phyloP scores from a whole-genome alignment of 2,888 invertebrate genomes.

The Hyposoter didymator region DNA sequence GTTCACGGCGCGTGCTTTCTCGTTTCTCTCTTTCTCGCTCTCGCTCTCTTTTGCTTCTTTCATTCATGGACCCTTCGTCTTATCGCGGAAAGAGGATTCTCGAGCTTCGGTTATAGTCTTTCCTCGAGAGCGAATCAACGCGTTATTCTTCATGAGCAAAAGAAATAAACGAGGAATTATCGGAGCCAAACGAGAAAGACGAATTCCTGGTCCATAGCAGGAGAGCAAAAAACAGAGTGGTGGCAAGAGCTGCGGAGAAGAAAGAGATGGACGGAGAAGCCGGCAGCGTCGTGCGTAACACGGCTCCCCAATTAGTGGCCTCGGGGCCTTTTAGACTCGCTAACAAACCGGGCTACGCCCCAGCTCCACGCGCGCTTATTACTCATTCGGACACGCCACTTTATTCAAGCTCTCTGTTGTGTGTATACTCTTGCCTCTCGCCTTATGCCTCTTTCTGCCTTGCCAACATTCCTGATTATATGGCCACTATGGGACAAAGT shows the following conservation, averaged over 20 bases:
- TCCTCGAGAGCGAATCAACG: conserved; percentile 48
- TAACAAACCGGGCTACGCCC: conserved; percentile 82
- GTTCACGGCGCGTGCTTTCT: conserved; percentile 68
- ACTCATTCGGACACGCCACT: conserved; percentile 82
- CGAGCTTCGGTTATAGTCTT: conserved; percentile 47
- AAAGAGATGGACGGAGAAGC: conserved; percentile 26
- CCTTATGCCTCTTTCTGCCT: conserved; percentile 36
- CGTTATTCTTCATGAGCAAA: not conserved
- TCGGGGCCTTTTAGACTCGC: conserved; percentile 75
- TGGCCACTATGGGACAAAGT: conserved; percentile 36
- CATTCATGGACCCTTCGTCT: conserved; percentile 41
- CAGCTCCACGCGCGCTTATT: conserved; percentile 80
- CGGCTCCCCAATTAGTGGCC: conserved; percentile 82
- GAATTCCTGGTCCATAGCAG: conserved; percentile 50
- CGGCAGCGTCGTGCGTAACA: conserved; percentile 77
- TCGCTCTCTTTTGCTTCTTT: conserved; percentile 65
- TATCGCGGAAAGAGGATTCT: conserved; percentile 62
- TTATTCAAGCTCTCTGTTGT: conserved; percentile 75
- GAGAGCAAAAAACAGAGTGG: conserved; percentile 49
- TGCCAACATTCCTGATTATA: conserved; percentile 40
- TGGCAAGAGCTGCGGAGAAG: conserved; percentile 38
- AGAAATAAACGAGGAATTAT: conserved; percentile 19
- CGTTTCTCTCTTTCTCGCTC: conserved; percentile 70
- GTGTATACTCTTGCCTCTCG: conserved; percentile 32
- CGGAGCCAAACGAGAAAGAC: conserved; percentile 52